A percentile compares a stretch with the other conserved stretches of the same genome.
These are phyloP conservation scores for Ardeotis arabs DNA, from an alignment of 2,113 vertebrate genomes.

Conservation along the genomic window DNA sequence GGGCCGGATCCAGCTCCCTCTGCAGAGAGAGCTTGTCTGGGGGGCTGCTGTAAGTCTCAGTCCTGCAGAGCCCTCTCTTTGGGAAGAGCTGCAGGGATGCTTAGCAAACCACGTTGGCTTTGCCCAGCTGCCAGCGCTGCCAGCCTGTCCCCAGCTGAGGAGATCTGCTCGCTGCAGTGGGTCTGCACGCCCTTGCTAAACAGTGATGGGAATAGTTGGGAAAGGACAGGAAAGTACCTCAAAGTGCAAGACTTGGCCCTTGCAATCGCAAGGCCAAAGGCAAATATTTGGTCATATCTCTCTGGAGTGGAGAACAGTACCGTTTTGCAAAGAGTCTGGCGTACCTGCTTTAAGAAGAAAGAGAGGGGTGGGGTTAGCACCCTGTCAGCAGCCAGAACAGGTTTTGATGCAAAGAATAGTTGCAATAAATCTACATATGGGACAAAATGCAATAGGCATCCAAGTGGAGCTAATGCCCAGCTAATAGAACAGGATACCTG, in stretches of 20 bases:
- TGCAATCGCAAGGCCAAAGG: background rate
- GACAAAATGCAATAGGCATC: background rate
- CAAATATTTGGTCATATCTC: background rate
- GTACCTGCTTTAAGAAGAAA: background rate
- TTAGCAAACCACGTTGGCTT: background rate
- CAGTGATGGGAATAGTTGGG: background rate
- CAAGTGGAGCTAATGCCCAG: background rate
- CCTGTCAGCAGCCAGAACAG: background rate
- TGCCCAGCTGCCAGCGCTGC: background rate
- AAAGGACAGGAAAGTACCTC: background rate
- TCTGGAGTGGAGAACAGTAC: background rate
- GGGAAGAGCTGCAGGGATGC: background rate
- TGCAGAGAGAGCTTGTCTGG: background rate
- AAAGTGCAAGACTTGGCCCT: slow-evolving; percentile 24
- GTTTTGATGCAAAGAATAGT: background rate
- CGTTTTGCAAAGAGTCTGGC: background rate
- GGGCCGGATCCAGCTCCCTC: background rate
- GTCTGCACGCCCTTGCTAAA: background rate
- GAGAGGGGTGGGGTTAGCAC: background rate
- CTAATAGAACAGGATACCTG: background rate
- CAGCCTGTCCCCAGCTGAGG: background rate
- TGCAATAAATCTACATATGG: background rate
- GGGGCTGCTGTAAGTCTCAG: background rate
- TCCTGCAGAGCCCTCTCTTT: background rate
- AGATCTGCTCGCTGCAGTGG: background rate